These are phyloP conservation scores for Epicauta chinensis DNA, from an alignment of 1,140 invertebrate genomes.

Conservation along the genomic window DNA sequence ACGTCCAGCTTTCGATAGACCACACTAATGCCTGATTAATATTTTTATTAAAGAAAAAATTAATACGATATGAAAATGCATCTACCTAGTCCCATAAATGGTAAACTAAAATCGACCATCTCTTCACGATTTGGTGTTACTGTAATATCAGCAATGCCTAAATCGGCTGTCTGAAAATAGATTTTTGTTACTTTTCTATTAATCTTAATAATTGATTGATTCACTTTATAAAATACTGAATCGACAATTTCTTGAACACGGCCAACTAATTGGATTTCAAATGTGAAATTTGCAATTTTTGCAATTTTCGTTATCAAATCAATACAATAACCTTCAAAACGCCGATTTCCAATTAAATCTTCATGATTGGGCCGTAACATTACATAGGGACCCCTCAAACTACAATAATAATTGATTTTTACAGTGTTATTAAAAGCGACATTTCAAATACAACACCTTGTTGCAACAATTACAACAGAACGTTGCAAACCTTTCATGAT, in stretches of 20 bases:
- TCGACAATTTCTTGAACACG: constrained; percentile 75
- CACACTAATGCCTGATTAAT: too few species aligned
- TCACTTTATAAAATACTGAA: constrained; percentile 52
- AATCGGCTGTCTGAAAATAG: constrained; percentile 76
- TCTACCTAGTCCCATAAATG: constrained; percentile 77
- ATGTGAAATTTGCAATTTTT: constrained; percentile 68
- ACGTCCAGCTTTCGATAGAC: constrained; percentile 64
- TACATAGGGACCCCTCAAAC: constrained; percentile 68
- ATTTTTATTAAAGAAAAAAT: too few species aligned
- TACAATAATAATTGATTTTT: background rate
- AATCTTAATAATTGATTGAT: background rate
- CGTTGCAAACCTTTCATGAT: background rate
- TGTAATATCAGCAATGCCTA: constrained; percentile 87
- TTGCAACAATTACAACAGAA: constrained; percentile 31
- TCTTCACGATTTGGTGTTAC: constrained; percentile 80
- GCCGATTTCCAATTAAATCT: constrained; percentile 49
- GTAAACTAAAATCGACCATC: constrained; percentile 83
- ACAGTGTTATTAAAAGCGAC: too few species aligned
- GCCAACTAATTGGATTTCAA: constrained; percentile 66
- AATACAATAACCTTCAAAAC: constrained; percentile 75
- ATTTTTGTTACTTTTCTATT: too few species aligned
- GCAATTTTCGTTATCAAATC: constrained; percentile 74
- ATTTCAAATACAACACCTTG: too few species aligned
- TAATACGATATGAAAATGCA: too few species aligned
- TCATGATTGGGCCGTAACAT: constrained; percentile 50